Evolutionary conservation across 2,888 invertebrate species (phyloP).

Genomic region (Malachius bipustulatus): DNA sequence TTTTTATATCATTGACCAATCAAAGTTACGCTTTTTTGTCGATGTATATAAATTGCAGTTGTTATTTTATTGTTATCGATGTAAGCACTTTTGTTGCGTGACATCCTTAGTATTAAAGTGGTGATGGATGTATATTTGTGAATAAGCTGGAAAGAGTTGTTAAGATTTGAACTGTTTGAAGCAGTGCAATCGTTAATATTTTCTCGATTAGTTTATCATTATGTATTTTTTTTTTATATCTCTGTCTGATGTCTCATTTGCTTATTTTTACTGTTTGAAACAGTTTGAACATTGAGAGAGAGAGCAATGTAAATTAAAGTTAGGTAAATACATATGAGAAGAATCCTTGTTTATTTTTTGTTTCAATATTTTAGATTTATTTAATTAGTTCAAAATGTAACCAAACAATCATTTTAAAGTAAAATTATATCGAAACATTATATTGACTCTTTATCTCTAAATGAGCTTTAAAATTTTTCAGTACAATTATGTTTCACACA

Average conservation of each 20-base stretch:
- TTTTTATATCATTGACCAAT: conserved; percentile 41
- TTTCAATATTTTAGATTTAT: conserved; percentile 21
- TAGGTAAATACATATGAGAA: conserved; percentile 27
- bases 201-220: conserved; percentile 17
- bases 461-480: conserved; percentile 36
- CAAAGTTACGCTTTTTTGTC: conserved; percentile 38
- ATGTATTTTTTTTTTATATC: conserved; percentile 16
- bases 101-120: conserved; percentile 35
- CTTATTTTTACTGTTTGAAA: conserved; percentile 27
- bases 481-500: conserved; percentile 36
- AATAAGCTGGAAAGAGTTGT: conserved; percentile 31
- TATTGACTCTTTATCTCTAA: conserved; percentile 25
- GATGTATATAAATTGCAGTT: conserved; percentile 39
- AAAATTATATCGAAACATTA: conserved; percentile 19
- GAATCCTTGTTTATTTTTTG: conserved; percentile 19
- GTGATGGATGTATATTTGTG: conserved; percentile 39
- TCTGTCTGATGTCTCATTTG: no score
- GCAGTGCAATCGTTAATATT: conserved; percentile 19
- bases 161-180: conserved; percentile 28
- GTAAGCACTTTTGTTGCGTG: no score
- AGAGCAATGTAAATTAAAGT: conserved; percentile 31
- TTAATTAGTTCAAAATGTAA: conserved; percentile 15
- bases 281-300: conserved; percentile 31
- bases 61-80: conserved; percentile 37
- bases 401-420: conserved; percentile 19